Evolutionary conservation across 1,140 invertebrate species (phyloP).

Genomic region (Berghia stephanieae): DNA sequence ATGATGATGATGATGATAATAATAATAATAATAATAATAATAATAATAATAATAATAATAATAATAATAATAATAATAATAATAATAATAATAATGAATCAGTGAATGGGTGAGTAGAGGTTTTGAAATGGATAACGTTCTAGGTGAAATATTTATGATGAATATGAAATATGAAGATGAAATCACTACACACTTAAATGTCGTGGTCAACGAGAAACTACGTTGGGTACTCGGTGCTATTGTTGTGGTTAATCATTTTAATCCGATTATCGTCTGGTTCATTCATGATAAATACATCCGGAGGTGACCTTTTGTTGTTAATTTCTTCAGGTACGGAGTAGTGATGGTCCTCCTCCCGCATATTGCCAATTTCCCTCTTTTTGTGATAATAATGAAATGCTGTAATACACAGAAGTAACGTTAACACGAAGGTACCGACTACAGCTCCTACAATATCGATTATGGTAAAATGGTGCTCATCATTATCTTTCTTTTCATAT

Average conservation of each 20-base stretch:
- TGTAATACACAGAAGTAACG: slow-evolving; percentile 57
- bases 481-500: neutral
- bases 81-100: neutral
- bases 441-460: slow-evolving; percentile 62
- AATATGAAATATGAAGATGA: neutral
- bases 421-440: slow-evolving; percentile 62
- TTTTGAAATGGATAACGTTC: neutral
- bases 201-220: neutral
- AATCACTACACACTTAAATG: no score
- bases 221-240: slow-evolving; percentile 29
- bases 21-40: no score
- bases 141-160: neutral
- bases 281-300: slow-evolving; percentile 37
- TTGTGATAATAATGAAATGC: slow-evolving; percentile 58
- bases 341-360: slow-evolving; percentile 37
- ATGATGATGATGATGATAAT: no score
- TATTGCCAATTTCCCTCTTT: slow-evolving; percentile 34
- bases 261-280: slow-evolving; percentile 38
- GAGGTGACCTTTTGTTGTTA: slow-evolving; percentile 29
- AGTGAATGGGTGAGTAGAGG: neutral
- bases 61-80: no score
- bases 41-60: no score
- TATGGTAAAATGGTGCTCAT: slow-evolving; percentile 46
- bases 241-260: slow-evolving; percentile 39
- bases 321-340: slow-evolving; percentile 38